Conservation (phyloP, 2,113 vertebrate genomes). For the Regulus satrapa region DNA sequence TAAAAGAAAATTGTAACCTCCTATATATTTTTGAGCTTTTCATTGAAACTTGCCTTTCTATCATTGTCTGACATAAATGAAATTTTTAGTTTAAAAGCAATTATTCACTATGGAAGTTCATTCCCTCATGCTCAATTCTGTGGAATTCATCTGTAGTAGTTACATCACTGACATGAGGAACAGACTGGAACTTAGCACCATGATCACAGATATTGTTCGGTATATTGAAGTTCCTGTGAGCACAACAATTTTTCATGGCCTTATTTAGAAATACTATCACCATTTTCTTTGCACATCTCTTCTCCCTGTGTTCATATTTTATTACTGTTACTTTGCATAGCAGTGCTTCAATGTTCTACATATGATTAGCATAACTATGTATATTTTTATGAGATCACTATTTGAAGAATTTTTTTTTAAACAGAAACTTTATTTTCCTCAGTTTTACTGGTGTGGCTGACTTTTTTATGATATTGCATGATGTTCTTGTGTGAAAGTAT, state of each 20-base stretch:
- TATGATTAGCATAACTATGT: background rate
- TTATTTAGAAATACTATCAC: background rate
- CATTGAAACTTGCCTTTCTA: background rate
- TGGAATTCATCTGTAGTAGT: background rate
- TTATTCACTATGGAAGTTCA: background rate
- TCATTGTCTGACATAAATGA: background rate
- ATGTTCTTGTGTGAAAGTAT: background rate
- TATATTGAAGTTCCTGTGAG: background rate
- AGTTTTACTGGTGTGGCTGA: background rate
- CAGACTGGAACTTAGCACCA: background rate
- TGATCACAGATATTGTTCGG: background rate
- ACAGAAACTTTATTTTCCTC: background rate
- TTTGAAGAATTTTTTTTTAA: background rate
- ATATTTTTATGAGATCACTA: background rate
- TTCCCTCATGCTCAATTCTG: background rate
- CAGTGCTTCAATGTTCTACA: background rate
- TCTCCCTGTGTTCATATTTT: background rate
- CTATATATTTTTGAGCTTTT: background rate
- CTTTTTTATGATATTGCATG: background rate
- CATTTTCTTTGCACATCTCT: background rate
- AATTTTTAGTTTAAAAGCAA: background rate
- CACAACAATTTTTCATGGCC: background rate
- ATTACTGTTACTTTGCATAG: background rate
- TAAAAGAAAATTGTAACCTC: background rate
- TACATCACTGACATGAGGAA: background rate